phyloP scores from a whole-genome alignment of 2,888 invertebrate species.

The Drosophila vallismaia region DNA sequence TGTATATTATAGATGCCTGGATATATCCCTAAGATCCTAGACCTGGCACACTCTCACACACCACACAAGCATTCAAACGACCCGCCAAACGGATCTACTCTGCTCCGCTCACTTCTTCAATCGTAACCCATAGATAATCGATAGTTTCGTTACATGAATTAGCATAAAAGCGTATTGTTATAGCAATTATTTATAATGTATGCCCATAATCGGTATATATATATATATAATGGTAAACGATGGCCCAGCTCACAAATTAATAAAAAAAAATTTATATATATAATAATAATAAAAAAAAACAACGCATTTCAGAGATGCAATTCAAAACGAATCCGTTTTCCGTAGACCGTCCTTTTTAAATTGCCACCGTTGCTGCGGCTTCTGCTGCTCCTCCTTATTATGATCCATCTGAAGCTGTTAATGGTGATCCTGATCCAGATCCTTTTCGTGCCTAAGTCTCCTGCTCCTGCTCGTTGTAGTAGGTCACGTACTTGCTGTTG shows the following conservation, averaged over 20 bases:
- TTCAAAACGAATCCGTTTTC: neutral
- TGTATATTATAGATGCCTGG: neutral
- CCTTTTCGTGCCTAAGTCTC: slow-evolving; percentile 25
- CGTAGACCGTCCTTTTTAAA: too few relatives aligned
- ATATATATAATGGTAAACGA: slow-evolving; percentile 16
- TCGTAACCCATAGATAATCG: slow-evolving; percentile 9
- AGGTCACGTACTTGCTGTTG: slow-evolving; percentile 85
- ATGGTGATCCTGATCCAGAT: neutral
- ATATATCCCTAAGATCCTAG: neutral
- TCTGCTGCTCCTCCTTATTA: neutral
- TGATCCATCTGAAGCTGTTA: neutral
- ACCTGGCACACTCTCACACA: neutral
- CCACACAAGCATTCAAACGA: neutral
- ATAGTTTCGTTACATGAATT: slow-evolving; percentile 56
- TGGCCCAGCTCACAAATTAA: slow-evolving; percentile 13
- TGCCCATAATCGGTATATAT: slow-evolving; percentile 37
- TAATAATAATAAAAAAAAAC: slow-evolving; percentile 19
- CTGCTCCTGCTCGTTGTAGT: slow-evolving; percentile 85
- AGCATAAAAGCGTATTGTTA: slow-evolving; percentile 71
- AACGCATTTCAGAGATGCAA: too few relatives aligned
- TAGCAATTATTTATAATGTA: slow-evolving; percentile 49
- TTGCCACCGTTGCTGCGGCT: neutral
- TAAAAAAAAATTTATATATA: neutral
- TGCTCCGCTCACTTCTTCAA: slow-evolving; percentile 3
- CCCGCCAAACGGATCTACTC: too few relatives aligned